Conservation (phyloP, 2,113 vertebrate species). For the Empidonax alnorum region DNA sequence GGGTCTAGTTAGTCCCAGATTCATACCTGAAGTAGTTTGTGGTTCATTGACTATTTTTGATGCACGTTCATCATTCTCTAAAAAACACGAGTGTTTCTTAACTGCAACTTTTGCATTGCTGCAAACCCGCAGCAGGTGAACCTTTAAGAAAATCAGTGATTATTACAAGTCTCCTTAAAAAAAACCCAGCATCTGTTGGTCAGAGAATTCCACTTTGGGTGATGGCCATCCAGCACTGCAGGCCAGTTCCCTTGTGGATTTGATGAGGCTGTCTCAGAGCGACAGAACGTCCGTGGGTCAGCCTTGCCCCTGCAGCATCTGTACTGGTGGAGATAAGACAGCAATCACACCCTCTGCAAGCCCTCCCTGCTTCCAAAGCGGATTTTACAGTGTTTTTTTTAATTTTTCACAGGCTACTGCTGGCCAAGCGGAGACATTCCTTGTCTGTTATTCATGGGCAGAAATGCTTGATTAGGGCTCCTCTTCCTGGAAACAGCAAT, state of each 20-base stretch:
- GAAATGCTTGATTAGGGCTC: constrained; percentile 53
- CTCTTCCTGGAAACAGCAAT: constrained; percentile 45
- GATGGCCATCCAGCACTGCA: not conserved
- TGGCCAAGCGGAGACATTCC: not conserved
- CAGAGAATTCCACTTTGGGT: not conserved
- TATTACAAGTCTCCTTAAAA: not conserved
- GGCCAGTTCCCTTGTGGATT: not conserved
- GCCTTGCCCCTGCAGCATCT: not conserved
- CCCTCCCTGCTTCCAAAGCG: not conserved
- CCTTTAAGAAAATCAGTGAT: not conserved
- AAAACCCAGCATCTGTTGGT: not conserved
- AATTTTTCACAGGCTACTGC: constrained; percentile 43
- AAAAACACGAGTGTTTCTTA: not conserved
- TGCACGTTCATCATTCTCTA: not conserved
- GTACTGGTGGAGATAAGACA: not conserved
- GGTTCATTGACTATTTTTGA: not conserved
- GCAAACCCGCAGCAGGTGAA: not conserved
- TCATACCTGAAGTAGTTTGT: not conserved
- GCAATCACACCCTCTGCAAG: not conserved
- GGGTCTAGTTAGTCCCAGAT: not conserved
- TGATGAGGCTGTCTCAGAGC: not conserved
- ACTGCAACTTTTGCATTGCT: not conserved
- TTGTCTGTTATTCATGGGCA: constrained; percentile 43
- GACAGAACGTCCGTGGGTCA: not conserved
- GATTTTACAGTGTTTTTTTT: constrained; percentile 36